Percentiles rank a stretch among this genome's conserved stretches.
phyloP scores from a whole-genome alignment of 2,888 invertebrate species.

The Arge pagana region DNA sequence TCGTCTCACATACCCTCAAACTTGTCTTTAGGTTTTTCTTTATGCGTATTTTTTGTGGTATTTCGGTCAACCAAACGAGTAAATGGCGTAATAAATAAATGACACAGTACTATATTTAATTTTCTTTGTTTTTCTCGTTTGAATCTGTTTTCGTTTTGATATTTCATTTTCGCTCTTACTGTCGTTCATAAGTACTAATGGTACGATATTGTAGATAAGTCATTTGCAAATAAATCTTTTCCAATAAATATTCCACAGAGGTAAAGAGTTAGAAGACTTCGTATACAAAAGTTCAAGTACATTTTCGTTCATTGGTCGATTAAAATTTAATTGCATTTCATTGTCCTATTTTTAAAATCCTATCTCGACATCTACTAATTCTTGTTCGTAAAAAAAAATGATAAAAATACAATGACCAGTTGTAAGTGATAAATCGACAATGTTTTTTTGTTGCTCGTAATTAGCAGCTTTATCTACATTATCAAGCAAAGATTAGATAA shows the following conservation, averaged over 20 bases:
- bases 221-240: constrained; percentile 34
- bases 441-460: constrained; percentile 10
- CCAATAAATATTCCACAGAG: too few species aligned
- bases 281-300: constrained; percentile 41
- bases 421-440: constrained; percentile 1
- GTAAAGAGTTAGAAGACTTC: constrained; percentile 40
- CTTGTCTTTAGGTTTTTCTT: too few species aligned
- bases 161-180: constrained; percentile 27
- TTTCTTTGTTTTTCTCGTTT: neutral
- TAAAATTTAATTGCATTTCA: too few species aligned
- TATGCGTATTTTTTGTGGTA: neutral
- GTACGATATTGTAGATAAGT: constrained; percentile 44
- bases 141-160: constrained; percentile 8
- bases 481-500: constrained; percentile 86
- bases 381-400: too few species aligned
- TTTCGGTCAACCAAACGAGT: neutral
- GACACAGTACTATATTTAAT: too few species aligned
- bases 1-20: too few species aligned
- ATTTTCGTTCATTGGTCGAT: too few species aligned
- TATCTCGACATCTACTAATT: too few species aligned
- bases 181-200: constrained; percentile 43
- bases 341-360: too few species aligned
- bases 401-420: constrained; percentile 10
- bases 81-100: neutral
- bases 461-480: constrained; percentile 65